Percentiles rank a stretch among this genome's conserved stretches.
These are phyloP conservation scores for Xenops minutus DNA, from an alignment of 2,797 vertebrate species.

Conservation along the genomic window DNA sequence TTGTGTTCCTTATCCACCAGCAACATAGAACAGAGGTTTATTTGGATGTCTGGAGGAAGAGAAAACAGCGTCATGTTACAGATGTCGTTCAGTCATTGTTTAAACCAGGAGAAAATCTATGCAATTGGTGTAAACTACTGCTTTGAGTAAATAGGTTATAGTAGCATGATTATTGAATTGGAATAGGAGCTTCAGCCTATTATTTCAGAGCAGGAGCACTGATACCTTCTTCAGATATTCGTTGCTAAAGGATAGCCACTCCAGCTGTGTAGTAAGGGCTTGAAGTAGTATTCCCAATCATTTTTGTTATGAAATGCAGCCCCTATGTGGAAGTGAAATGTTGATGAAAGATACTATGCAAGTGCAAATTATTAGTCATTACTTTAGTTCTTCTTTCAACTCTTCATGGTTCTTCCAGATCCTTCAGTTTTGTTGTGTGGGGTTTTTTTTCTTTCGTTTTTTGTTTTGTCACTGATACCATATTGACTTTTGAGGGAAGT, in stretches of 20 bases:
- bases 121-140: neutral
- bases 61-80: neutral
- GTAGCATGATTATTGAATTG: neutral
- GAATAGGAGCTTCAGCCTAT: neutral
- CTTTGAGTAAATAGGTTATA: neutral
- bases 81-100: neutral
- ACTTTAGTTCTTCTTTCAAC: neutral
- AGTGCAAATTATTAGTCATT: neutral
- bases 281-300: fast-evolving
- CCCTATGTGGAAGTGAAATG: neutral
- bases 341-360: neutral
- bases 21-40: neutral
- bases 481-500: neutral
- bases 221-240: neutral
- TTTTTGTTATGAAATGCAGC: neutral
- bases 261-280: neutral
- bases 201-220: neutral
- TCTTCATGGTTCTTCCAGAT: neutral
- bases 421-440: neutral
- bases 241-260: neutral
- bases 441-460: neutral
- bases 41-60: constrained; percentile 1
- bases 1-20: neutral
- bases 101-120: neutral
- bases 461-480: neutral